Evolutionary conservation across 2,113 vertebrate genomes (phyloP), one percentile per base, ranked within the genome.

Genomic region (Mesoclemmys tuberculata): DNA sequence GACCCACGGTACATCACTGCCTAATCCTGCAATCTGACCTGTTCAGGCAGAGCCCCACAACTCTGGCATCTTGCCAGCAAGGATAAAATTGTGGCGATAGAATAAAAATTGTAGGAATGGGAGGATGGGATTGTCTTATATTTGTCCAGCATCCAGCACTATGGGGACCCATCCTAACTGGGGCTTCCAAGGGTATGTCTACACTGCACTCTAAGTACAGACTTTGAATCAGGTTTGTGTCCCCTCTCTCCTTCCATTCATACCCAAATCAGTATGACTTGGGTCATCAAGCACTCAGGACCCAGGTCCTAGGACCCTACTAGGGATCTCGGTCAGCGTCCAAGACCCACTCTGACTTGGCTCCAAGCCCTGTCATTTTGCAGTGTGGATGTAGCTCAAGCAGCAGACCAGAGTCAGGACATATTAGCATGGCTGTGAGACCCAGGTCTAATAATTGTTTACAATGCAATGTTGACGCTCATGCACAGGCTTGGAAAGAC

Each of bases 21-120:
- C 88, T 83, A 78, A 79, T 89, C 96, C 91, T 92, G 95, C 83
- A 97, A 92, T 90, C 51, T 0, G 93, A 96, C 74, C 91, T 24
- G 1, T 1, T 8, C 2, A 38, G 84, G 89, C 27, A 2, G 31
- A 16, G 6, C 5, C 64, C 56, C 10, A 85, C 94, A 91, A 78
- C 91, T 85, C 93, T 78, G 5, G 90, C 68, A 94, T 89, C 89
- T 56, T 74, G 93, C 64, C 85, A 2, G 90, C 77, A 2, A 82
- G 92, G 74, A n/a, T 61, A 81, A 52, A 27, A 68, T 1, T 82
- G 80, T 93, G 22, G 95, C 96, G 93, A 95, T 38, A n/a, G 27
- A 29, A 2, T 14, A 54, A 89, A 55, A 44, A 41, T 41, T 24
- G 77, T 1, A 29, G 3, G 5, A 51, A 64, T 1, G 22, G 48